These are phyloP conservation scores for Hemicrepidius hirtus DNA, from an alignment of 2,888 invertebrate species.

Conservation along the genomic window DNA sequence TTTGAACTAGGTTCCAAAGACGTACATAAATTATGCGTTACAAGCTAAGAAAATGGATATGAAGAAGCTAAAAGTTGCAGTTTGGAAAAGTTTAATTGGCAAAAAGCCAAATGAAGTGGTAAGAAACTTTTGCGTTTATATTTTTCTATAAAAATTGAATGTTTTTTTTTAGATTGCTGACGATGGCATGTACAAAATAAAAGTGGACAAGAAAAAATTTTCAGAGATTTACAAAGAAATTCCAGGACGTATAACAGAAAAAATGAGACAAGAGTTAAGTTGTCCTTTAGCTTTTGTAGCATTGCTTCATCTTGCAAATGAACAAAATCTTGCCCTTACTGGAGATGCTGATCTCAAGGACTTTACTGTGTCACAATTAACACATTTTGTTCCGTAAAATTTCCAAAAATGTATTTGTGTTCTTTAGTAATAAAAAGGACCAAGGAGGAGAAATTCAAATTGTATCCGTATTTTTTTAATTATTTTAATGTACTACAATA, in stretches of 20 bases:
- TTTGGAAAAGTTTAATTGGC: slow-evolving; percentile 80
- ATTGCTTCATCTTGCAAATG: slow-evolving; percentile 89
- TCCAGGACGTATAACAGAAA: slow-evolving; percentile 75
- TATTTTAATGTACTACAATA: too few relatives aligned
- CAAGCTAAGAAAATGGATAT: slow-evolving; percentile 92
- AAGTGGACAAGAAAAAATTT: slow-evolving; percentile 71
- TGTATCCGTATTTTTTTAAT: too few relatives aligned
- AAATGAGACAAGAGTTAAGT: slow-evolving; percentile 83
- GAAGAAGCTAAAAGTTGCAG: slow-evolving; percentile 85
- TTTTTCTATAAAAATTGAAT: slow-evolving; percentile 12
- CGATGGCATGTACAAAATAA: slow-evolving; percentile 48
- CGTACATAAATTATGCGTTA: slow-evolving; percentile 86
- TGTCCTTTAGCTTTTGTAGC: slow-evolving; percentile 87
- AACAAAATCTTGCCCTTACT: slow-evolving; percentile 78
- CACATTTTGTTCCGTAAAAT: neutral
- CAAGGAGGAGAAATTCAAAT: too few relatives aligned
- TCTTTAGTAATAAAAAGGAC: too few relatives aligned
- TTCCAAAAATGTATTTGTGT: too few relatives aligned
- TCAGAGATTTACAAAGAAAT: slow-evolving; percentile 75
- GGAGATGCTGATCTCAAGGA: slow-evolving; percentile 74
- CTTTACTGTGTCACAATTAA: slow-evolving; percentile 69
- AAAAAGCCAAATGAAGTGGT: slow-evolving; percentile 64
- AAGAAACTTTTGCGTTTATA: slow-evolving; percentile 33
- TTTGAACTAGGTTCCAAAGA: slow-evolving; percentile 77
- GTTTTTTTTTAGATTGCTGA: slow-evolving; percentile 37